phyloP scores from a whole-genome alignment of 2,888 invertebrate genomes.

The Chesias legatella region DNA sequence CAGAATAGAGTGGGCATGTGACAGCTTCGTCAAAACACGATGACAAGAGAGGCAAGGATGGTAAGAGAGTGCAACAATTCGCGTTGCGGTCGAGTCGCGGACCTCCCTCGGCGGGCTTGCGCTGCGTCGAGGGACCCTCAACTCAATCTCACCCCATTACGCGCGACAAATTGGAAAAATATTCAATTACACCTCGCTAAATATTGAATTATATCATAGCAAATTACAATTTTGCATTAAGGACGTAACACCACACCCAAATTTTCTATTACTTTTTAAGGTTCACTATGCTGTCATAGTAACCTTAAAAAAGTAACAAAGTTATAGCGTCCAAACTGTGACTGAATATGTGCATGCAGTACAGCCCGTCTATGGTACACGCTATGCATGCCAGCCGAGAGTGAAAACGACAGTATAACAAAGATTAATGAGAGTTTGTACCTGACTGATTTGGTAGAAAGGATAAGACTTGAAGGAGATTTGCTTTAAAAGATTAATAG shows the following conservation, averaged over 20 bases:
- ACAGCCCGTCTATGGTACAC: too few species aligned
- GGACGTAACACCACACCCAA: slow-evolving; percentile 47
- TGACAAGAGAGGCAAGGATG: slow-evolving; percentile 23
- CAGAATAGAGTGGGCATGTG: not conserved
- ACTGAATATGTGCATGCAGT: too few species aligned
- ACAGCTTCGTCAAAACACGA: slow-evolving; percentile 4
- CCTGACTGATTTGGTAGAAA: too few species aligned
- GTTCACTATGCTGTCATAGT: too few species aligned
- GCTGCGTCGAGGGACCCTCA: slow-evolving; percentile 64
- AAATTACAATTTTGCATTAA: slow-evolving; percentile 74
- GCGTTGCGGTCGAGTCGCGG: slow-evolving; percentile 21
- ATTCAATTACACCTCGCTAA: slow-evolving; percentile 79
- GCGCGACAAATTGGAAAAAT: slow-evolving; percentile 81
- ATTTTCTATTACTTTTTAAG: too few species aligned
- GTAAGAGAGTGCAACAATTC: slow-evolving; percentile 37
- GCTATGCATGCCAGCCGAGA: too few species aligned
- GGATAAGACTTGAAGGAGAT: too few species aligned
- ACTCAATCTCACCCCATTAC: slow-evolving; percentile 81
- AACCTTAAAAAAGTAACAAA: too few species aligned
- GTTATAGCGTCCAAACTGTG: too few species aligned
- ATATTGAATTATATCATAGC: slow-evolving; percentile 79
- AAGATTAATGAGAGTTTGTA: too few species aligned
- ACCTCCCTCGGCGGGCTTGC: slow-evolving; percentile 38
- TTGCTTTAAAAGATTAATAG: slow-evolving; percentile 3
- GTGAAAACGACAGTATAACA: too few species aligned